phyloP scores from a whole-genome alignment of 1,140 invertebrate species.

The Dolichoris vasculosae region DNA sequence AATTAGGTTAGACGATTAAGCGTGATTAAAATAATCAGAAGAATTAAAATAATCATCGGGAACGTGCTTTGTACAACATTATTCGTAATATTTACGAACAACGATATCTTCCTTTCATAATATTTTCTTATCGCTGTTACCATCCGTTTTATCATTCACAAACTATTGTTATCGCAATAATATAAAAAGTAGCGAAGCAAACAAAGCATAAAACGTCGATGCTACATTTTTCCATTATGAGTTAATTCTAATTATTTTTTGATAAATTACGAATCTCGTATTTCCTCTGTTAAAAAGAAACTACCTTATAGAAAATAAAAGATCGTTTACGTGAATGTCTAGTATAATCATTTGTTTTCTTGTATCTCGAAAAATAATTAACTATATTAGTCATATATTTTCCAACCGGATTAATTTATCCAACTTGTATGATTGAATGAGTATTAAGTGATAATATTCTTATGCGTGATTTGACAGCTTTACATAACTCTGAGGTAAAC shows the following conservation, averaged over 20 bases:
- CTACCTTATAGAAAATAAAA: not conserved
- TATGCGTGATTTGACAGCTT: constrained; percentile 46
- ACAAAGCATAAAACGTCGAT: not conserved
- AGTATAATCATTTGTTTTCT: not conserved
- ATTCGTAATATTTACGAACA: not conserved
- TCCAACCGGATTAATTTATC: constrained; percentile 34
- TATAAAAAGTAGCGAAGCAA: not conserved
- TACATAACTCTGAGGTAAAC: constrained; percentile 46
- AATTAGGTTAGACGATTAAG: constrained; percentile 32
- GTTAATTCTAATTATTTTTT: not conserved
- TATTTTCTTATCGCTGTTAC: not conserved
- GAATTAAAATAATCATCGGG: not conserved
- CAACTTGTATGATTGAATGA: constrained; percentile 36
- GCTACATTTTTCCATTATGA: not conserved
- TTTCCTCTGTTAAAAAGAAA: not conserved
- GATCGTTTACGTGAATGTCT: not conserved
- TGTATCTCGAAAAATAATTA: not conserved
- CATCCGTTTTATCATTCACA: not conserved
- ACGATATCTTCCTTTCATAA: not conserved
- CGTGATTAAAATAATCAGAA: not conserved
- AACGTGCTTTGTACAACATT: not conserved
- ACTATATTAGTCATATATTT: constrained; percentile 1
- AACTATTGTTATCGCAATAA: not conserved
- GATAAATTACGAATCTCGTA: not conserved
- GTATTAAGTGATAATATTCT: constrained; percentile 48